Conservation (phyloP, 1,140 invertebrate species). For the Hyles euphorbiae region DNA sequence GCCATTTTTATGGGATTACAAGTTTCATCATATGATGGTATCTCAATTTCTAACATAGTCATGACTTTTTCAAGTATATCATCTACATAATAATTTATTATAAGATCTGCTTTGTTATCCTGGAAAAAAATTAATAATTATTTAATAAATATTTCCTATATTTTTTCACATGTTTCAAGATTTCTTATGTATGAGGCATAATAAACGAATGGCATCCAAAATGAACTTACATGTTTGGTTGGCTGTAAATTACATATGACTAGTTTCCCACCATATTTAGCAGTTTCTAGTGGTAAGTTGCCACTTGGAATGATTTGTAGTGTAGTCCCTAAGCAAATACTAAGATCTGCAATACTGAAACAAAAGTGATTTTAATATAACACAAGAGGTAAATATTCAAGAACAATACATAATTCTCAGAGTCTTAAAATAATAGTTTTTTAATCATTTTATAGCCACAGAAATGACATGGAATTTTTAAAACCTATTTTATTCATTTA, state of each 20-base stretch:
- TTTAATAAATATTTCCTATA: neutral
- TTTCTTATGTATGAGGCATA: neutral
- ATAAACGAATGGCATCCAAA: neutral
- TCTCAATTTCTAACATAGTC: slow-evolving; percentile 82
- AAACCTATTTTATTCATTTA: too few species aligned
- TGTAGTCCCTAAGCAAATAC: slow-evolving; percentile 96
- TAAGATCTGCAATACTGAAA: slow-evolving; percentile 86
- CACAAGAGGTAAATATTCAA: too few species aligned
- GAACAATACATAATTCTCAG: too few species aligned
- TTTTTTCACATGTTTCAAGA: too few species aligned
- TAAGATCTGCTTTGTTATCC: slow-evolving; percentile 94
- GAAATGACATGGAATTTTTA: too few species aligned
- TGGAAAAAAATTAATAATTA: slow-evolving; percentile 63
- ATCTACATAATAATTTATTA: slow-evolving; percentile 94
- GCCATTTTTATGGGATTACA: slow-evolving; percentile 81
- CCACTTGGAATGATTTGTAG: slow-evolving; percentile 98
- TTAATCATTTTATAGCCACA: too few species aligned
- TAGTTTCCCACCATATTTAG: slow-evolving; percentile 91
- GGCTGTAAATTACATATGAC: slow-evolving; percentile 98
- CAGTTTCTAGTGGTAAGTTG: slow-evolving; percentile 91
- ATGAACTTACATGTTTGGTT: slow-evolving; percentile 91
- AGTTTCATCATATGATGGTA: slow-evolving; percentile 81
- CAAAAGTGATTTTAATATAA: neutral
- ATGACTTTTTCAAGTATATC: slow-evolving; percentile 87
- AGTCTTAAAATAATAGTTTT: too few species aligned